phyloP scores from a whole-genome alignment of 2,113 vertebrate species.

The Donacobius atricapilla region DNA sequence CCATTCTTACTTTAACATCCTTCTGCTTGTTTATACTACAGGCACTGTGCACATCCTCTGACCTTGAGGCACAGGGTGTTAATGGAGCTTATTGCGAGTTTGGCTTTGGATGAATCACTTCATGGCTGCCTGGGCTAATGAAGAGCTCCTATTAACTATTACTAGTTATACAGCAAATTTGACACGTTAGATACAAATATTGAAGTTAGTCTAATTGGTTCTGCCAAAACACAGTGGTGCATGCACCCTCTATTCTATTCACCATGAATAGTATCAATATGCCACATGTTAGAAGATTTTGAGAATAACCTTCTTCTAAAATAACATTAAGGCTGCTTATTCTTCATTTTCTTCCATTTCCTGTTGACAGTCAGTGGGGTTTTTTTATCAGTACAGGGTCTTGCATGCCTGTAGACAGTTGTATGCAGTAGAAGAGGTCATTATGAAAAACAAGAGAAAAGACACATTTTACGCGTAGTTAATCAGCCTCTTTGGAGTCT shows the following conservation, averaged over 20 bases:
- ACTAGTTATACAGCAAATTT: neutral
- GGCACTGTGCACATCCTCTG: neutral
- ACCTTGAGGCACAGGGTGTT: neutral
- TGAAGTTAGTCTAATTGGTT: neutral
- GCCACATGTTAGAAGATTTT: neutral
- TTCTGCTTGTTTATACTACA: neutral
- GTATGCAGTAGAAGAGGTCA: neutral
- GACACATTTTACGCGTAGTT: neutral
- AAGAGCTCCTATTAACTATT: neutral
- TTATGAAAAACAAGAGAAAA: neutral
- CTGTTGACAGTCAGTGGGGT: fast-evolving
- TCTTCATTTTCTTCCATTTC: neutral
- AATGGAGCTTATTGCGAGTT: neutral
- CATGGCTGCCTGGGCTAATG: neutral
- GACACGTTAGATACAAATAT: neutral
- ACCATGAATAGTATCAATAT: neutral
- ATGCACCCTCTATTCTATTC: neutral
- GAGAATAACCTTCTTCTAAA: neutral
- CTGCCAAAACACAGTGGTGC: neutral
- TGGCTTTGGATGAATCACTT: neutral
- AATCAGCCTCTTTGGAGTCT: neutral
- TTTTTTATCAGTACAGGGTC: neutral
- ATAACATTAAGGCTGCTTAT: neutral
- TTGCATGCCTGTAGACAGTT: neutral
- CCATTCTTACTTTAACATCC: neutral